Evolutionary conservation across 2,113 vertebrate species (phyloP).

Genomic region (Xiphophorus maculatus): DNA sequence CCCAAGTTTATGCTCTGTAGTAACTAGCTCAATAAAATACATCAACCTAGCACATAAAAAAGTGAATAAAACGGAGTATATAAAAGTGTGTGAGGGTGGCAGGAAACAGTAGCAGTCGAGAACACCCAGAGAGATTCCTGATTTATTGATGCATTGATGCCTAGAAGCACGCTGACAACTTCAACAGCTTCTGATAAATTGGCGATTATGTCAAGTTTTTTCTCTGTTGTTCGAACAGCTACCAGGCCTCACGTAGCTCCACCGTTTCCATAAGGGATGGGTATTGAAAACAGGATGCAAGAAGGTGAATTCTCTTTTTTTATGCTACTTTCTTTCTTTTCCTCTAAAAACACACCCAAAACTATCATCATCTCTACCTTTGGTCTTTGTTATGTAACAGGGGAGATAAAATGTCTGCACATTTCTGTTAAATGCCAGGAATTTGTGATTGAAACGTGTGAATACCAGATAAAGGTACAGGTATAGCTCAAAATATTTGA

Average conservation of each 20-base stretch:
- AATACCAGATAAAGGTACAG: not conserved
- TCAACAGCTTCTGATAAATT: constrained; percentile 63
- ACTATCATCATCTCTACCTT: constrained; percentile 51
- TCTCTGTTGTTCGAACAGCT: constrained; percentile 19
- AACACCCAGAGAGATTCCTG: constrained; percentile 57
- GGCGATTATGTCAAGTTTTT: constrained; percentile 44
- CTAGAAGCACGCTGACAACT: constrained; percentile 32
- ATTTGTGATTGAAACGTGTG: not conserved
- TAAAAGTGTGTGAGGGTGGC: constrained; percentile 66
- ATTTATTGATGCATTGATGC: constrained; percentile 67
- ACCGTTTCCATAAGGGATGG: constrained; percentile 48
- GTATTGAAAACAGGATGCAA: constrained; percentile 33
- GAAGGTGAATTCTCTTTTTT: constrained; percentile 3
- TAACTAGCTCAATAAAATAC: constrained; percentile 76
- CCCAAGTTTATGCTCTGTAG: constrained; percentile 72
- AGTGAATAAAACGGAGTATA: constrained; percentile 71
- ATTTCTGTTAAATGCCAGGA: not conserved
- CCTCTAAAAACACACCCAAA: constrained; percentile 61
- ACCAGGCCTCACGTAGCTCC: constrained; percentile 18
- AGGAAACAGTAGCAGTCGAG: constrained; percentile 54
- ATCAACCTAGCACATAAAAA: constrained; percentile 70
- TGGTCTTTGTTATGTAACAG: constrained; percentile 6
- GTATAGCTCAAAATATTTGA: not conserved
- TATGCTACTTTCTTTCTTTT: constrained; percentile 38
- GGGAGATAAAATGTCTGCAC: not conserved